phyloP scores from a whole-genome alignment of 2,888 invertebrate species.

The Scotopteryx bipunctaria region DNA sequence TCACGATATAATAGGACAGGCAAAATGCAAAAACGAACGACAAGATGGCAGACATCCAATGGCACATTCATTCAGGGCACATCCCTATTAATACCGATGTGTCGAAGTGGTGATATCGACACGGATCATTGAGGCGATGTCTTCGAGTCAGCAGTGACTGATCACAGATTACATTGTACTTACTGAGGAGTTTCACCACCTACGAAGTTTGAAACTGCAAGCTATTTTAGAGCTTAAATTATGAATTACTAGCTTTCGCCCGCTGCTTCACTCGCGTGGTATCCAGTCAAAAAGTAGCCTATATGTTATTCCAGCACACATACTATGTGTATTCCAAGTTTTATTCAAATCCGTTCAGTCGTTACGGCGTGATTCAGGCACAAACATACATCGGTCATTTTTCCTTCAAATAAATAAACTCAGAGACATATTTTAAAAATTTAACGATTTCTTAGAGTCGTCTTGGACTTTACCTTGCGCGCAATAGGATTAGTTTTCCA shows the following conservation, averaged over 20 bases:
- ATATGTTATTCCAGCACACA: no score
- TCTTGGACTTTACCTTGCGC: neutral
- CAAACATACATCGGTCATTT: no score
- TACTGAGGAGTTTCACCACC: neutral
- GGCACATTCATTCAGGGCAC: slow-evolving; percentile 42
- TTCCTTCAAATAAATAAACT: no score
- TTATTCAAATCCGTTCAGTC: no score
- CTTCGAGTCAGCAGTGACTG: slow-evolving; percentile 5
- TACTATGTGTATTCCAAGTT: no score
- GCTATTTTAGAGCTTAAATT: neutral
- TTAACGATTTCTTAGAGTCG: neutral
- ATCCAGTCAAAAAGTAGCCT: no score
- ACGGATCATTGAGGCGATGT: slow-evolving; percentile 18
- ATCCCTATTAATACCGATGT: slow-evolving; percentile 37
- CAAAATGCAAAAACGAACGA: slow-evolving; percentile 26
- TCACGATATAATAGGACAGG: slow-evolving; percentile 10
- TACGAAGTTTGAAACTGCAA: neutral
- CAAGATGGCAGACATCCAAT: slow-evolving; percentile 44
- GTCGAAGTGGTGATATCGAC: slow-evolving; percentile 25
- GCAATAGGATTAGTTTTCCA: neutral
- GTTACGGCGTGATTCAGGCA: no score
- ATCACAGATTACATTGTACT: slow-evolving; percentile 1
- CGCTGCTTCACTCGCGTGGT: no score
- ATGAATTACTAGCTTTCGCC: no score
- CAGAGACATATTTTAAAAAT: no score